These are phyloP conservation scores for Chlorocebus sabaeus DNA, from an alignment of 2,113 vertebrate species.

Conservation along the genomic window DNA sequence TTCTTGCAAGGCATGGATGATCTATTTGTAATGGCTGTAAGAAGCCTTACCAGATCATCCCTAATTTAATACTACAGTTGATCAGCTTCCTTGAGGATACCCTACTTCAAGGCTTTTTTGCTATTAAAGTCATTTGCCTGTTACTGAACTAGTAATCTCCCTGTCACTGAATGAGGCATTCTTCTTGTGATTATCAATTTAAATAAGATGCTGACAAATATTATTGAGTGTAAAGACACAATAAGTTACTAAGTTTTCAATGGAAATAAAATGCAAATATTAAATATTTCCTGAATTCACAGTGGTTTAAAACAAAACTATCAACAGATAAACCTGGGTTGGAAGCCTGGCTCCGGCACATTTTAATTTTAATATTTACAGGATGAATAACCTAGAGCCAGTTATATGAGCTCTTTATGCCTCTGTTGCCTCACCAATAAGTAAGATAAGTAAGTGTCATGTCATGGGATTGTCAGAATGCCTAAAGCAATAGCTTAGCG, in stretches of 20 bases:
- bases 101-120: neutral
- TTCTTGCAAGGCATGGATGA: neutral
- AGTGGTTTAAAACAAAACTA: neutral
- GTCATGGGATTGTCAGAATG: neutral
- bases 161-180: neutral
- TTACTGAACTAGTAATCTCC: neutral
- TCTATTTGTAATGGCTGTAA: neutral
- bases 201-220: neutral
- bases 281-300: neutral
- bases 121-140: neutral
- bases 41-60: neutral
- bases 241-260: neutral
- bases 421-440: neutral
- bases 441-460: neutral
- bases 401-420: neutral
- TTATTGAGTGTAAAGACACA: neutral
- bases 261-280: neutral
- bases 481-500: neutral
- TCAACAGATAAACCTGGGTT: neutral
- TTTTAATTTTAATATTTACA: neutral
- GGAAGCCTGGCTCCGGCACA: neutral
- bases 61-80: neutral
- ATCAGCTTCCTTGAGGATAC: neutral
- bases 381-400: neutral
- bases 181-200: neutral